Evolutionary conservation across 2,113 vertebrate species (phyloP), one percentile per base, ranked within the genome.

Genomic region (Pagrus major): DNA sequence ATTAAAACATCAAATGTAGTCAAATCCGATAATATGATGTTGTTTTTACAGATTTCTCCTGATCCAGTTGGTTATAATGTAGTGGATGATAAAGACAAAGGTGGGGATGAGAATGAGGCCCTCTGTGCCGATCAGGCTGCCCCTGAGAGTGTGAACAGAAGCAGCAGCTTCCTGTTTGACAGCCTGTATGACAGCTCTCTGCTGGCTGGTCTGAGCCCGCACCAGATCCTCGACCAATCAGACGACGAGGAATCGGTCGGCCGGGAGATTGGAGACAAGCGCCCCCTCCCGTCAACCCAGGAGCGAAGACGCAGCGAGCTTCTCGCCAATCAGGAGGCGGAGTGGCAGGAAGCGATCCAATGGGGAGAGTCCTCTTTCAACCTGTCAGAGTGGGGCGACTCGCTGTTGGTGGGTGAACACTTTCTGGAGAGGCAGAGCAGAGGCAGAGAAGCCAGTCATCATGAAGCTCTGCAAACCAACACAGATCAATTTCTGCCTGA

Each of bases 151-250:
- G 86, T 95, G 20, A 96, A 99, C 89, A 90, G 95, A 81, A 99
- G 97, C 82, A 95, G 95, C 63, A 95, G 94, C 91, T 96, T 99
- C 84, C 89, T 99, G 5, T 99, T 99, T 74, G 96, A 98, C 80
- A 97, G 97, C 91, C 95, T 98, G 69, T 93, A 89, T 76, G 95
- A 96, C 68, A 93, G 91, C 76, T 93, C 93, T 67, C 80, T 94
- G 64, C 90, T 95, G 70, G 88, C 78, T 58, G 91, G 74, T 46
- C 77, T 89, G 49, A 92, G 78, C 58, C 85, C 72, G 4, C 61
- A 78, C 9, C 72, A 71, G 46, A 35, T 29, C 1, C 44, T 35
- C 8, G 70, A 84, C 41, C 71, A 74, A 29, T 81, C 73, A 27
- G 63, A 33, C 9, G 85, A 93, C 42, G 93, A 91, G 15, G 88